A percentile compares a stretch with the other conserved stretches of the same genome.
These are phyloP conservation scores for Cricetomys ansorgei DNA, from an alignment of 2,113 vertebrate species.

Conservation along the genomic window DNA sequence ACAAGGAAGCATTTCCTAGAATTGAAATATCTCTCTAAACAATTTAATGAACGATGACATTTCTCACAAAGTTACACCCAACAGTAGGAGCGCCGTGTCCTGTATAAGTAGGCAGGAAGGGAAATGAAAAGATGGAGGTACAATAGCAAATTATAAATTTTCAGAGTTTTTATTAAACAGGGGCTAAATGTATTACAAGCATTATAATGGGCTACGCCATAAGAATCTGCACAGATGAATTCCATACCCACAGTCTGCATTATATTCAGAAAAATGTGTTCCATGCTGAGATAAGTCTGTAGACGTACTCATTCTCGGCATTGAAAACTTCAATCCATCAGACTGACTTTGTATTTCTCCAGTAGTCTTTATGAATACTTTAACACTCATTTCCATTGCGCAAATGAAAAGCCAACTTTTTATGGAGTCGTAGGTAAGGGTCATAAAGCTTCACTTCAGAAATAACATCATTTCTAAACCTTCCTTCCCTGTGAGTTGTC, in stretches of 20 bases:
- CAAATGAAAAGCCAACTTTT: conserved; percentile 64
- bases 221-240: conserved; percentile 58
- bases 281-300: conserved; percentile 57
- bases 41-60: conserved; percentile 64
- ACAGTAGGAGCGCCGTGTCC: conserved; percentile 8
- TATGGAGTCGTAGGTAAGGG: conserved; percentile 59
- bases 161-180: conserved; percentile 57
- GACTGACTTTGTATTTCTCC: conserved; percentile 66
- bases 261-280: conserved; percentile 54
- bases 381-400: conserved; percentile 64
- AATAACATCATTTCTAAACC: conserved; percentile 47
- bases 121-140: conserved; percentile 55
- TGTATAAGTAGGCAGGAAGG: conserved; percentile 44
- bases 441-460: conserved; percentile 64
- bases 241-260: neutral
- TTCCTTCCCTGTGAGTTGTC: neutral
- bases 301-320: conserved; percentile 49
- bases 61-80: conserved; percentile 47
- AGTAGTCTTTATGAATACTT: conserved; percentile 60
- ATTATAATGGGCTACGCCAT: conserved; percentile 28
- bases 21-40: conserved; percentile 68
- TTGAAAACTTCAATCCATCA: conserved; percentile 64
- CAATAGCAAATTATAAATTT: conserved; percentile 61
- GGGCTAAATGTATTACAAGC: conserved; percentile 54
- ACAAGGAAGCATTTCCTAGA: conserved; percentile 48